phyloP scores from a whole-genome alignment of 2,113 vertebrate genomes.

The Aegotheles bennettii region DNA sequence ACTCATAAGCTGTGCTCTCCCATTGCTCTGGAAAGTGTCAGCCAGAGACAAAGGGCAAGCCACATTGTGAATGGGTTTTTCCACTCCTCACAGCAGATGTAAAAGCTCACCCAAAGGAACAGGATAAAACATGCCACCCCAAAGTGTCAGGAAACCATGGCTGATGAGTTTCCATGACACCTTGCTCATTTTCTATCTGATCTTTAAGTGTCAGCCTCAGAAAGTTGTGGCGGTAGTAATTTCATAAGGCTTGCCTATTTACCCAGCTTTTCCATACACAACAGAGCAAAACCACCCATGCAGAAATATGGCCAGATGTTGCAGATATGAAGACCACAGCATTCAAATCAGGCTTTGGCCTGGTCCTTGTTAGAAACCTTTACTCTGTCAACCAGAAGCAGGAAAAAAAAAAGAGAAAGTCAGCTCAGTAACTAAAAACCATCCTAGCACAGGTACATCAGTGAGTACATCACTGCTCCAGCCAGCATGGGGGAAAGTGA shows the following conservation, averaged over 20 bases:
- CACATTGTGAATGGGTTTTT: not conserved
- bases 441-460: not conserved
- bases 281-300: not conserved
- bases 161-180: not conserved
- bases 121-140: not conserved
- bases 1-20: not conserved
- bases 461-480: not conserved
- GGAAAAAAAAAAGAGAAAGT: not conserved
- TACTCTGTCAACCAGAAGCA: not conserved
- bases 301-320: not conserved
- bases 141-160: not conserved
- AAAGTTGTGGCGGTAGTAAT: not conserved
- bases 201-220: not conserved
- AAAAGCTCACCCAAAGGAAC: conserved; percentile 1
- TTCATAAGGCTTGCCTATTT: not conserved
- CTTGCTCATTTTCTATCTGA: not conserved
- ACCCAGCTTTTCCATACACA: not conserved
- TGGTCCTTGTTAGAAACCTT: not conserved
- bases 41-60: conserved; percentile 31
- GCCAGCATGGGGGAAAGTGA: not conserved
- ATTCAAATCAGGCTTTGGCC: not conserved
- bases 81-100: not conserved
- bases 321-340: not conserved
- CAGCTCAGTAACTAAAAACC: not conserved
- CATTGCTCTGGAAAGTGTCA: not conserved